Evolutionary conservation across 2,113 vertebrate species (phyloP), one percentile per base, ranked within the genome.

Genomic region (Paradisaea rubra): DNA sequence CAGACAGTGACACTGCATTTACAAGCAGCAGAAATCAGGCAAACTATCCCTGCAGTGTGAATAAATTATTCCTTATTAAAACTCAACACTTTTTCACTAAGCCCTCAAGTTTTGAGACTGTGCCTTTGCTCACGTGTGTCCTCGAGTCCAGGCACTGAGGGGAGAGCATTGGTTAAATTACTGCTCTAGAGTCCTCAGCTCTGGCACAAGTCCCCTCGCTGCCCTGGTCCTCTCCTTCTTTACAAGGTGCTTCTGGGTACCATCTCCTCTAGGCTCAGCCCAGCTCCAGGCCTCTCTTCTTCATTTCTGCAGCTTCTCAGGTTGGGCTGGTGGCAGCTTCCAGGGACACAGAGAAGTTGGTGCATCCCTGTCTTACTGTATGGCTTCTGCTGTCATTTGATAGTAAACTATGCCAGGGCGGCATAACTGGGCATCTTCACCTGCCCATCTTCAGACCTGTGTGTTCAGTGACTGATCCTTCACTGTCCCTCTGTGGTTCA

Each of bases 151-250:
- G 42, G 33, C 16, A 1, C 21, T 15, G 27, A 16, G 53, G n/a
- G 33, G 65, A 85, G 16, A 10, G 21, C 21, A 30, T 0, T 17
- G 61, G 15, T 53, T 28, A 2, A 30, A 11, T 10, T 4, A 0
- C 33, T 90, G 39, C 50, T 52, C 30, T 6, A 8, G 5, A 42
- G 12, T 30, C 16, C 59, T 49, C 72, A 60, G 66, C 28, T 56
- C 68, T 53, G 65, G 63, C 53, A 76, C 66, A 35, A 68, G 18
- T 22, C 3, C 39, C 49, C 30, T 64, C 0, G 0, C 31, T 42
- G 33, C n/a, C 41, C 68, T 64, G 20, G 2, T 61, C 23, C 39
- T 68, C 47, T 56, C 65, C 56, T 64, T 25, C 54, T 73, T 66
- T 25, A 41, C 0, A 8, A 88, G 21, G 11, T 33, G 24, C 15